Percentiles rank a stretch among this genome's conserved stretches.
Conservation (phyloP, 2,888 invertebrate genomes). For the Eristalis tenax region DNA sequence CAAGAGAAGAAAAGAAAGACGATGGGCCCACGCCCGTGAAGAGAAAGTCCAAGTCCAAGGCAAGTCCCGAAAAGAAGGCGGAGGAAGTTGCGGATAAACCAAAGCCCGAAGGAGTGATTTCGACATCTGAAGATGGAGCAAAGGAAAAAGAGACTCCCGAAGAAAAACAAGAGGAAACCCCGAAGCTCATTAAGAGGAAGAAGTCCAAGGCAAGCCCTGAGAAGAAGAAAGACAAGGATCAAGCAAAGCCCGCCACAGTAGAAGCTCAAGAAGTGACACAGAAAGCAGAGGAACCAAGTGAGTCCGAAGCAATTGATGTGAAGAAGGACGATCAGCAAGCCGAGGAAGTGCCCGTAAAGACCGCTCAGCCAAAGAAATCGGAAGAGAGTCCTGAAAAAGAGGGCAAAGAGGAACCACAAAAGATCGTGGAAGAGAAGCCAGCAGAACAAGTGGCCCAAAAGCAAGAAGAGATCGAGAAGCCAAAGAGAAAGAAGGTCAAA, state of each 20-base stretch:
- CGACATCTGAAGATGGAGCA: not conserved
- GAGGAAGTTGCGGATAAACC: constrained; percentile 12
- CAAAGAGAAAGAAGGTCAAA: constrained; percentile 39
- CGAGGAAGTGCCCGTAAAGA: not conserved
- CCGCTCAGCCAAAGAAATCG: not conserved
- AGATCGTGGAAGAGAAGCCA: not conserved
- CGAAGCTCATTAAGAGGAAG: not conserved
- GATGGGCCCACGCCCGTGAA: not conserved
- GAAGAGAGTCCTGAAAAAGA: constrained; percentile 11
- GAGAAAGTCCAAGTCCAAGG: constrained; percentile 59
- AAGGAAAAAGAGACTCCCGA: not conserved
- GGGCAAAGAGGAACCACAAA: not conserved
- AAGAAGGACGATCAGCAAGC: not conserved
- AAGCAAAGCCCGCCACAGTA: not conserved
- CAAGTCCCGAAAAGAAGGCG: not conserved
- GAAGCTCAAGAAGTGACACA: not conserved
- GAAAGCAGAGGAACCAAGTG: constrained; percentile 5
- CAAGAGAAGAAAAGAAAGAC: not conserved
- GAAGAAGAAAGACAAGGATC: constrained; percentile 14
- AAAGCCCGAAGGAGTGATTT: constrained; percentile 53
- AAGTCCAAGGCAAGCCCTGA: constrained; percentile 45
- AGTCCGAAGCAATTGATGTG: constrained; percentile 33
- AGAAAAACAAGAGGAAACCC: not conserved
- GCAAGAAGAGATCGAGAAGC: not conserved
- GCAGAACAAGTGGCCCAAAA: not conserved